These are phyloP conservation scores for Ophraella communa DNA, from an alignment of 2,888 invertebrate species.

Conservation along the genomic window DNA sequence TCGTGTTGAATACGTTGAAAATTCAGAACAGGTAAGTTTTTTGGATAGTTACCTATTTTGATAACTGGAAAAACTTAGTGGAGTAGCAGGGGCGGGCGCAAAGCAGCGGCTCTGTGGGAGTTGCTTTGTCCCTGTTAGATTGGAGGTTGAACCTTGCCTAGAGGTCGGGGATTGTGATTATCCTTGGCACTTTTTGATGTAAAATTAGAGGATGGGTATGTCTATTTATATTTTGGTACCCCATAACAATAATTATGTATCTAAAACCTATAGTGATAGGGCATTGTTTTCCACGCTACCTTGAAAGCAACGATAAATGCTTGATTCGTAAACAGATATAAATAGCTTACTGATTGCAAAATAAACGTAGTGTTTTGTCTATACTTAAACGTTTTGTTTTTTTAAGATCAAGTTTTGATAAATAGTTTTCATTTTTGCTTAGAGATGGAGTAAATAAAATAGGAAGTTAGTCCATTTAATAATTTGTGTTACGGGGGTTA, in stretches of 20 bases:
- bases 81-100: conserved; percentile 46
- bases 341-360: too few species aligned
- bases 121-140: conserved; percentile 47
- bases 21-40: conserved; percentile 50
- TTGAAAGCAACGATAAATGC: too few species aligned
- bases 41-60: conserved; percentile 23
- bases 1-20: conserved; percentile 53
- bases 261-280: not conserved
- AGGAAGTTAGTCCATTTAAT: too few species aligned
- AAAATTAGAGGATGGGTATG: conserved; percentile 36
- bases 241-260: conserved; percentile 40
- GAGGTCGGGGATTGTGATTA: conserved; percentile 37
- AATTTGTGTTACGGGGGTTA: too few species aligned
- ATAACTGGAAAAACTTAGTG: conserved; percentile 21
- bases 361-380: too few species aligned
- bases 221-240: conserved; percentile 30
- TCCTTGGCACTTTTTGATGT: conserved; percentile 35
- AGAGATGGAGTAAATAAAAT: too few species aligned
- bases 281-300: not conserved
- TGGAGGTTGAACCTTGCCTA: conserved; percentile 54
- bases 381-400: too few species aligned
- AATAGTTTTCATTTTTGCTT: too few species aligned
- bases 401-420: too few species aligned
- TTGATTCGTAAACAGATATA: too few species aligned
- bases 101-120: conserved; percentile 47